These are phyloP conservation scores for Capitella teleta DNA, from an alignment of 1,140 invertebrate species.

Conservation along the genomic window DNA sequence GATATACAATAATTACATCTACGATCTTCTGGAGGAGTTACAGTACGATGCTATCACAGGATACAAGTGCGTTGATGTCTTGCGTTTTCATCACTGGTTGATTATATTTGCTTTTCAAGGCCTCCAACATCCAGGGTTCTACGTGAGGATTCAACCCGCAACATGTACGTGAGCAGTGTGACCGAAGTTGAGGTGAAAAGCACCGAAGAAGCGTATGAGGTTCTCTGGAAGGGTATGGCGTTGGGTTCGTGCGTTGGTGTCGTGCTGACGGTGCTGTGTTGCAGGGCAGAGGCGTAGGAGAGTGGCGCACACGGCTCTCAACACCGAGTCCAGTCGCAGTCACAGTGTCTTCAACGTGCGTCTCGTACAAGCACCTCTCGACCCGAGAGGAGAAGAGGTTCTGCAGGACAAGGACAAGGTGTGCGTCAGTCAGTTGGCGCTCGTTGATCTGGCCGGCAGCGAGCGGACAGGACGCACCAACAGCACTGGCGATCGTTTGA, in stretches of 20 bases:
- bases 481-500: conserved; percentile 62
- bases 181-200: conserved; percentile 82
- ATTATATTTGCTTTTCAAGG: background rate
- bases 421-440: conserved; percentile 59
- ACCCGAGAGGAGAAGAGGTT: conserved; percentile 51
- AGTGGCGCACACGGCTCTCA: conserved; percentile 77
- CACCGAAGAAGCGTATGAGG: conserved; percentile 80
- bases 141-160: conserved; percentile 64
- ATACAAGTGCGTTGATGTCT: conserved; percentile 28
- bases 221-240: conserved; percentile 33
- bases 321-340: conserved; percentile 82
- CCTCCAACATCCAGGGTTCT: conserved; percentile 50
- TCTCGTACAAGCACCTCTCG: conserved; percentile 73
- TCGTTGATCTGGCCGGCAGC: conserved; percentile 91
- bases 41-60: conserved; percentile 37
- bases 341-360: conserved; percentile 89
- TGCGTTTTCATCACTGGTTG: background rate
- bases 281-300: conserved; percentile 68
- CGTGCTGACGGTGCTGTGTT: background rate
- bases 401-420: conserved; percentile 38
- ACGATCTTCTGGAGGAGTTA: conserved; percentile 82
- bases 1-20: conserved; percentile 96
- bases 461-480: conserved; percentile 78
- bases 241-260: background rate
- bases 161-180: conserved; percentile 67